Evolutionary conservation across 2,888 invertebrate genomes (phyloP).

Genomic region (Microctonus brassicae): DNA sequence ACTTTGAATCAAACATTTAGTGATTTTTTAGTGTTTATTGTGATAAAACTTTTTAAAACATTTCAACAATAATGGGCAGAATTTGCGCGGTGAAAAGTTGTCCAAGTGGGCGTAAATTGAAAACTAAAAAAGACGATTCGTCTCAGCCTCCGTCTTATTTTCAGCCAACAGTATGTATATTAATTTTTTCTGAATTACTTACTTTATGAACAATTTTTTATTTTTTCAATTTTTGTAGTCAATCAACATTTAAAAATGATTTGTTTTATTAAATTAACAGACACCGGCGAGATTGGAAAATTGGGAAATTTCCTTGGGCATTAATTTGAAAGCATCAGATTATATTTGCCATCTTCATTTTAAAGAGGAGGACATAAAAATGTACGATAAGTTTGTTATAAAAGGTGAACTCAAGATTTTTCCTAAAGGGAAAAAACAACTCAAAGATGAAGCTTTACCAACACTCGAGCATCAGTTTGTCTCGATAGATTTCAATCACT

Average conservation of each 20-base stretch:
- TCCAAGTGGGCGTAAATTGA: slow-evolving; percentile 3
- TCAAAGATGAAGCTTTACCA: neutral
- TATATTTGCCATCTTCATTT: slow-evolving; percentile 18
- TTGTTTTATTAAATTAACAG: neutral
- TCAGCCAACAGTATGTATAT: slow-evolving; percentile 1
- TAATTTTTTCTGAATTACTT: neutral
- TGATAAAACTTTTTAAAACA: too few relatives aligned
- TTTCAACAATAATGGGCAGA: neutral
- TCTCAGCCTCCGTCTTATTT: neutral
- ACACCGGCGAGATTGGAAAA: neutral
- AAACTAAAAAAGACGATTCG: neutral
- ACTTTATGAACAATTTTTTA: neutral
- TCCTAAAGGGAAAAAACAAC: neutral
- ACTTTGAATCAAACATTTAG: too few relatives aligned
- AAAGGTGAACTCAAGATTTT: neutral
- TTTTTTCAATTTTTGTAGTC: neutral
- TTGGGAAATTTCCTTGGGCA: slow-evolving; percentile 9
- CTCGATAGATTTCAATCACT: neutral
- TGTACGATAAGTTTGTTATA: neutral
- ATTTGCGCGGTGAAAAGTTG: slow-evolving; percentile 15
- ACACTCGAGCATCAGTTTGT: neutral
- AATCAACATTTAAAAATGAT: neutral
- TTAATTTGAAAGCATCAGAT: slow-evolving; percentile 7
- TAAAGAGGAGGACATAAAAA: slow-evolving; percentile 3
- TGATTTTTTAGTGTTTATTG: too few relatives aligned